These are phyloP conservation scores for Trichomalopsis sarcophagae DNA, from an alignment of 1,140 invertebrate species.

Conservation along the genomic window DNA sequence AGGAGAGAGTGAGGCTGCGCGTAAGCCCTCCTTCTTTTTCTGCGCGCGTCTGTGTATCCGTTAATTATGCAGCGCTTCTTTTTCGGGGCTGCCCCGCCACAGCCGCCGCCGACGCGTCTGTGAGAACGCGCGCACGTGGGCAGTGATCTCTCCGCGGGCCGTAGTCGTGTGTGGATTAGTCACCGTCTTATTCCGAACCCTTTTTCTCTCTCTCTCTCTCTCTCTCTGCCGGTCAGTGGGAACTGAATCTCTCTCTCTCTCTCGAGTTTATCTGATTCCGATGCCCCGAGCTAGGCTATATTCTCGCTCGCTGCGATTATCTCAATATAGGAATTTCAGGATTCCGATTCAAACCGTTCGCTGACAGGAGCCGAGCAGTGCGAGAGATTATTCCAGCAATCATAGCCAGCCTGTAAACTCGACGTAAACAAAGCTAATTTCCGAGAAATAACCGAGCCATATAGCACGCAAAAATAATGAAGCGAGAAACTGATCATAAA, in stretches of 20 bases:
- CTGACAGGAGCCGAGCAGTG: too few relatives aligned
- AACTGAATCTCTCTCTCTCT: not conserved
- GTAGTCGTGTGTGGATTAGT: not conserved
- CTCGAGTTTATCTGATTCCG: not conserved
- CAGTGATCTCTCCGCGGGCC: not conserved
- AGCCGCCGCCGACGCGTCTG: not conserved
- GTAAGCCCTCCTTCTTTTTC: not conserved
- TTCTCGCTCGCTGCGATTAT: not conserved
- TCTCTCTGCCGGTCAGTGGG: not conserved
- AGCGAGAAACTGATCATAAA: slow-evolving; percentile 8
- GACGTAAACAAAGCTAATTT: not conserved
- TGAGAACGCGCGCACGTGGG: not conserved
- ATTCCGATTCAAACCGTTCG: too few relatives aligned
- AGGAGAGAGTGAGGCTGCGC: not conserved
- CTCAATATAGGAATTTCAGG: not conserved
- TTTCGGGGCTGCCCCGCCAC: not conserved
- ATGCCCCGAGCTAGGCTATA: not conserved
- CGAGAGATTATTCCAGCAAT: not conserved
- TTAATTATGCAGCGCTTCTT: slow-evolving; percentile 22
- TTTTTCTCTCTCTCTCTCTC: not conserved
- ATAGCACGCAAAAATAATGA: not conserved
- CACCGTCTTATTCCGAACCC: not conserved
- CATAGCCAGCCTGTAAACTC: not conserved
- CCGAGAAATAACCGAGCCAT: not conserved
- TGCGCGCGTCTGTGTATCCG: not conserved